A percentile compares a stretch with the other conserved stretches of the same genome.
phyloP scores from a whole-genome alignment of 2,888 invertebrate species.

The Heliconius hortense region DNA sequence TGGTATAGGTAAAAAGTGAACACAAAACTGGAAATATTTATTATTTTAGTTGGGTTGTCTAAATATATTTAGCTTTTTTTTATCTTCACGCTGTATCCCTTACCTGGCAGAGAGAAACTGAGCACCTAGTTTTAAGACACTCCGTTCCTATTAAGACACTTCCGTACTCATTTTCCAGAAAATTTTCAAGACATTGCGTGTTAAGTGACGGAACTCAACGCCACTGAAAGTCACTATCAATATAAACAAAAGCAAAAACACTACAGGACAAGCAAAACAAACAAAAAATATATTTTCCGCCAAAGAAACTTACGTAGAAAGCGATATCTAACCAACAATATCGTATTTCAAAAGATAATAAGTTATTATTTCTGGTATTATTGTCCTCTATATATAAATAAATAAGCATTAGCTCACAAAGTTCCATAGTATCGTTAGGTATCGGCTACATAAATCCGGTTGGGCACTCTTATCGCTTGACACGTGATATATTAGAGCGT shows the following conservation, averaged over 20 bases:
- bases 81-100: too few species aligned
- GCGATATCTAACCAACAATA: background rate
- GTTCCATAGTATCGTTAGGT: constrained; percentile 53
- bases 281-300: background rate
- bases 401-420: constrained; percentile 41
- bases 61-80: too few species aligned
- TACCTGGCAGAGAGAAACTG: too few species aligned
- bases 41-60: too few species aligned
- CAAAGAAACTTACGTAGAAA: background rate
- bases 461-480: constrained; percentile 58
- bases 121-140: too few species aligned
- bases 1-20: background rate
- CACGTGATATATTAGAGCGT: constrained; percentile 56
- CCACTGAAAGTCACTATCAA: background rate
- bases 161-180: too few species aligned
- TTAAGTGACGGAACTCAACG: too few species aligned
- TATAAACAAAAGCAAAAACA: background rate
- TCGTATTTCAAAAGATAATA: constrained; percentile 11
- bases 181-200: too few species aligned
- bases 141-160: too few species aligned
- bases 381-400: constrained; percentile 1
- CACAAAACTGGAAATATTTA: background rate
- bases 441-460: constrained; percentile 63
- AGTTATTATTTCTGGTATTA: constrained; percentile 8
- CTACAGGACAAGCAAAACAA: background rate